A percentile compares a stretch with the other conserved stretches of the same genome.
These are phyloP conservation scores for Sebastes hubbsi DNA, from an alignment of 2,797 vertebrate species.

Conservation along the genomic window DNA sequence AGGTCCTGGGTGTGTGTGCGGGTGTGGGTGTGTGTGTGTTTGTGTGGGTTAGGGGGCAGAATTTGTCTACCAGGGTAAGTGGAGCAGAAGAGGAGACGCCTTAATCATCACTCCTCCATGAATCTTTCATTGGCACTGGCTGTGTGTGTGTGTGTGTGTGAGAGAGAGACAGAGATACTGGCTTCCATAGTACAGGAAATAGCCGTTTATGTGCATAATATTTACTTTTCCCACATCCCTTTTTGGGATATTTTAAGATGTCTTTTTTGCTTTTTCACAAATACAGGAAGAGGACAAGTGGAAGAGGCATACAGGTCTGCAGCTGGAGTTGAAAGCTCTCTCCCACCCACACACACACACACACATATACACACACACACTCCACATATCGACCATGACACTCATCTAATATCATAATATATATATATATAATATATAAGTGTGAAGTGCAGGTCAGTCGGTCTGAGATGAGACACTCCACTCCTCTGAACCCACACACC, in stretches of 20 bases:
- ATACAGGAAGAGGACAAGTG: neutral
- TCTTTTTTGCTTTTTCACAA: neutral
- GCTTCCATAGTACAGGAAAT: slow-evolving; percentile 12
- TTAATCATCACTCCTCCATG: slow-evolving; percentile 66
- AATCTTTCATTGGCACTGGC: slow-evolving; percentile 70
- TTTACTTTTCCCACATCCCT: neutral
- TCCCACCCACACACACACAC: neutral
- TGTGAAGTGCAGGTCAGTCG: slow-evolving; percentile 1
- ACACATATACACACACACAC: neutral
- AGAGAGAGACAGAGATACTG: neutral
- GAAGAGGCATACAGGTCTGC: neutral
- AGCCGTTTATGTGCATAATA: neutral
- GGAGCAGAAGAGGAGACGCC: slow-evolving; percentile 72
- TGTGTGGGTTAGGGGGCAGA: slow-evolving; percentile 34
- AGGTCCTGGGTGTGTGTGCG: slow-evolving; percentile 17
- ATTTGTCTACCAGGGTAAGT: slow-evolving; percentile 65
- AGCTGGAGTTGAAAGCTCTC: neutral
- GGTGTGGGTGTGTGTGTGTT: neutral
- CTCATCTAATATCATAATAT: slow-evolving; percentile 1
- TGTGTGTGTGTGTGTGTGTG: neutral
- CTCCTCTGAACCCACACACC: neutral
- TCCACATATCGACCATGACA: neutral
- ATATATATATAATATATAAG: neutral
- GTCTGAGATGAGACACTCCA: neutral
- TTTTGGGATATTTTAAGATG: neutral